phyloP scores from a whole-genome alignment of 2,888 invertebrate genomes.

The Malachius bipustulatus region DNA sequence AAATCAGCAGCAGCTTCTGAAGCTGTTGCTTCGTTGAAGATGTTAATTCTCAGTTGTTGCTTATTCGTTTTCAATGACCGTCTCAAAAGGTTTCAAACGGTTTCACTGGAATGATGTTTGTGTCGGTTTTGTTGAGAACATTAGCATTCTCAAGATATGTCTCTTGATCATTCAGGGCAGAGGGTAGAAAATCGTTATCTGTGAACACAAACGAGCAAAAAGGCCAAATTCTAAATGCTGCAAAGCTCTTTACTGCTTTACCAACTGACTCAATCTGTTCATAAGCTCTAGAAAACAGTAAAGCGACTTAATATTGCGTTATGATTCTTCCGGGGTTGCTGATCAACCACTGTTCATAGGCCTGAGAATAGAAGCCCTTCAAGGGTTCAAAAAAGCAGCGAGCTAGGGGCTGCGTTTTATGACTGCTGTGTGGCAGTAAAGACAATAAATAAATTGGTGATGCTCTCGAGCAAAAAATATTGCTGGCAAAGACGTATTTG shows the following conservation, averaged over 20 bases:
- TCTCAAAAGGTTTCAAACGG: too few species aligned
- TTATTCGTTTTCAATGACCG: too few species aligned
- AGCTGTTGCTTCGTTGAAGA: too few species aligned
- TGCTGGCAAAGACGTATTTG: neutral
- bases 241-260: constrained; percentile 3
- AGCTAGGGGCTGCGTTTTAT: neutral
- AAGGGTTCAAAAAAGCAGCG: constrained; percentile 2
- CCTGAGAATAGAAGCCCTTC: neutral
- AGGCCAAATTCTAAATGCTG: neutral
- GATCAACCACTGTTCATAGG: constrained; percentile 2
- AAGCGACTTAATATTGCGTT: constrained; percentile 2
- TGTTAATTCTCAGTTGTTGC: too few species aligned
- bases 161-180: neutral
- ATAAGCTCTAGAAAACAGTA: constrained; percentile 1
- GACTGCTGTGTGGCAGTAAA: constrained; percentile 2
- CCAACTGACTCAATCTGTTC: neutral
- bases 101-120: too few species aligned
- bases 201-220: too few species aligned
- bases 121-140: constrained; percentile 1
- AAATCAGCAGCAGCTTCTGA: too few species aligned
- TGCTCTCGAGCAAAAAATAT: constrained; percentile 2
- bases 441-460: neutral
- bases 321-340: neutral
- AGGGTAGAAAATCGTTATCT: too few species aligned
- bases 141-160: constrained; percentile 1